Base-by-base conservation (phyloP, 2,113 vertebrate species). In the Typhlomys cinereus region DNA sequence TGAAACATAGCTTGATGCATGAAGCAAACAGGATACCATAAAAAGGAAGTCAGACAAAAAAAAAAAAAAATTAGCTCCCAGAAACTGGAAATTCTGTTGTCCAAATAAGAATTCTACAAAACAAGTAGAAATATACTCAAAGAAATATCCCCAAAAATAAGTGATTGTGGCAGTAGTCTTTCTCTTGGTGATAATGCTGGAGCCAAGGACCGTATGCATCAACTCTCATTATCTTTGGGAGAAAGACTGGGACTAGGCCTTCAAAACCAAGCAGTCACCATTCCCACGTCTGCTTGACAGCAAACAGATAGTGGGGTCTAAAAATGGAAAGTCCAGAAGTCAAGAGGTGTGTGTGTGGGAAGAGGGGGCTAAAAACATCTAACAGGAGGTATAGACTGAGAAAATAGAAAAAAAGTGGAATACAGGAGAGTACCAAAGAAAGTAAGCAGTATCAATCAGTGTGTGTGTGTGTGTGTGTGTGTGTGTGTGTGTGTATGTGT, bases 61-160 rank as follows among this genome's bases (percentile, higher is more conserved):
- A 41, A 71, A 54, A 85, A 34, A 69, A 39, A 76, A 78, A 84
- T 57, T 17, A 84, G 79, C 36, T 31, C 9, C 44, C 13, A 88
- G 76, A 81, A 88, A 78, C 2, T 39, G 25, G 81, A 79, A 76
- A 73, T 44, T 61, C 2, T 17, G 15, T 50, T 62, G 31, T 10
- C 4, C 57, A 89, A 80, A 88, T 54, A 81, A 76, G 90, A 95
- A 69, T 54, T 62, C 44, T 54, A 83, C 2, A 52, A 83, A 85
- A 94, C 67, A 76, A 27, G 54, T 91, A 34, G 57, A 90, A 88
- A 90, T 69, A 82, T 1, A 71, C 34, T 36, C 57, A 81, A 87
- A 67, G 36, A 92, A 86, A 27, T 66, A 91, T 3, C 27, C 44
- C 73, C 64, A 36, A 66, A 79, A 83, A 78, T 8, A 39, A 0